Evolutionary conservation across 2,888 invertebrate genomes (phyloP).

Genomic region (Hypolimnas misippus): DNA sequence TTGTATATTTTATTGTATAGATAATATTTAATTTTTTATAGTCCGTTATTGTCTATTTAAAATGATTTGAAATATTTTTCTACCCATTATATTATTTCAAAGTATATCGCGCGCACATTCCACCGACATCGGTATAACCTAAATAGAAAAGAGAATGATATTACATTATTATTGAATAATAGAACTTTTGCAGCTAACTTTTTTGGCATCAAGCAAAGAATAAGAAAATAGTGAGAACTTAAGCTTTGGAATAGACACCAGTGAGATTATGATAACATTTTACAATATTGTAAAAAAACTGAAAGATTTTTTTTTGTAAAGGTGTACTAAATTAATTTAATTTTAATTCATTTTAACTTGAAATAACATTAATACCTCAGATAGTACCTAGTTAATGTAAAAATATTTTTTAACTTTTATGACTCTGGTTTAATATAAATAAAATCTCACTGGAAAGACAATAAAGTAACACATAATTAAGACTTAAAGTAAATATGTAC

Average conservation of each 20-base stretch:
- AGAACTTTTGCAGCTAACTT: slow-evolving; percentile 71
- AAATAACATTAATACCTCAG: neutral
- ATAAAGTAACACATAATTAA: slow-evolving; percentile 48
- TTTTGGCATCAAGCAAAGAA: slow-evolving; percentile 82
- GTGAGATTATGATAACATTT: slow-evolving; percentile 56
- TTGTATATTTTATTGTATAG: slow-evolving; percentile 23
- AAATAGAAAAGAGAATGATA: slow-evolving; percentile 72
- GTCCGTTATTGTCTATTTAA: slow-evolving; percentile 34
- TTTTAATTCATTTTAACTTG: neutral
- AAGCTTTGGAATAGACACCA: slow-evolving; percentile 80
- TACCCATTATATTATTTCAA: slow-evolving; percentile 6
- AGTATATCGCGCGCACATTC: slow-evolving; percentile 52
- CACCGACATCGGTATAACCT: slow-evolving; percentile 67
- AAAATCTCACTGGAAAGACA: slow-evolving; percentile 65
- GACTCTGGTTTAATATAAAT: slow-evolving; percentile 7
- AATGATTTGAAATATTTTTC: slow-evolving; percentile 5
- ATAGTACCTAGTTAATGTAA: neutral
- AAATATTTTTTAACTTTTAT: neutral
- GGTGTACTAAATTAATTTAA: neutral
- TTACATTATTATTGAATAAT: slow-evolving; percentile 71
- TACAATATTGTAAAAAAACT: neutral
- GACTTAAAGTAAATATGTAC: slow-evolving; percentile 57
- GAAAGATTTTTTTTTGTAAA: slow-evolving; percentile 13
- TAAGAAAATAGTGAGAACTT: slow-evolving; percentile 63
- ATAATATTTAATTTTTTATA: slow-evolving; percentile 21